Evolutionary conservation across 2,797 vertebrate genomes (phyloP).

Genomic region (Acanthiza pusilla): DNA sequence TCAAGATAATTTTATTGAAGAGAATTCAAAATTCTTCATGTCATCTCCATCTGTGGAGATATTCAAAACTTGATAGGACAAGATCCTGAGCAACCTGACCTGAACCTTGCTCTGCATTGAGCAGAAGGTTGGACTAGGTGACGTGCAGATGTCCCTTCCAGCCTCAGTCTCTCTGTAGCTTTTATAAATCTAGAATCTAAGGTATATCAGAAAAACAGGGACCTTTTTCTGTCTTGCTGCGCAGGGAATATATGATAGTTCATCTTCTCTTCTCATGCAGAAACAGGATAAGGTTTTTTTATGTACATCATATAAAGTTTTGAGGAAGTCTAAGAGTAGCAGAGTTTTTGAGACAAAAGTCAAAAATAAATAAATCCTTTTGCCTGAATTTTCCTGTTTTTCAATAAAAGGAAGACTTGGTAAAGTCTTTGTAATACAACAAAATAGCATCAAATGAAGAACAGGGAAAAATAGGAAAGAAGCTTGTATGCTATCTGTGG

Average conservation of each 20-base stretch:
- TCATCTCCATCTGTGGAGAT: not conserved
- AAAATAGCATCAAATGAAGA: not conserved
- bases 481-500: not conserved
- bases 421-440: not conserved
- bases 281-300: not conserved
- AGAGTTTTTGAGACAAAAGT: not conserved
- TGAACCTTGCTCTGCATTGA: not conserved
- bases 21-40: not conserved
- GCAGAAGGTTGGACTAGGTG: not conserved
- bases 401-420: not conserved
- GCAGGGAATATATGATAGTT: not conserved
- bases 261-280: not conserved
- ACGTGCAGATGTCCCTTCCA: not conserved
- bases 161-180: not conserved
- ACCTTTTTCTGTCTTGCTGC: not conserved
- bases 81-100: not conserved
- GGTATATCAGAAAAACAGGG: not conserved
- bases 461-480: not conserved
- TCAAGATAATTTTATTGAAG: not conserved
- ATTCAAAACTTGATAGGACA: not conserved
- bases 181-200: not conserved
- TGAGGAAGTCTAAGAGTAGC: not conserved
- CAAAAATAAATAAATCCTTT: not conserved
- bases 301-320: not conserved
- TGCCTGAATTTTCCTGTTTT: not conserved